Evolutionary conservation across 2,797 vertebrate species (phyloP), one percentile per base, ranked within the genome.

Genomic region (Xiphorhynchus erythropygius): DNA sequence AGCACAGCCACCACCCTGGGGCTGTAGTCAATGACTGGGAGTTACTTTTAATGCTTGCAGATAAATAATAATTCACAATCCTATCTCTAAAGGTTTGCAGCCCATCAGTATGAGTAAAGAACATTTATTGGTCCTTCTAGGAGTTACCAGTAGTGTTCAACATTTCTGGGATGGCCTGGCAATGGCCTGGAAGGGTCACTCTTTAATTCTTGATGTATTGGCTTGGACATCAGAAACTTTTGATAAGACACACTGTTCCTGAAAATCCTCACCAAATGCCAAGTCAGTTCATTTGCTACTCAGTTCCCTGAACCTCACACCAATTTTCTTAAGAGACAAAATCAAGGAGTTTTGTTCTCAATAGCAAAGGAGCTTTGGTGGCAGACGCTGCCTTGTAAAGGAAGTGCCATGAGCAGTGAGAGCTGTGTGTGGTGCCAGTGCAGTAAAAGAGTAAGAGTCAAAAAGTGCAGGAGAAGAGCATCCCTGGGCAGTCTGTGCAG

Each of bases 321-420:
- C 52, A n/a, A 47, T 74, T 81, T 90, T 71, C 67, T 84, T 22
- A 18, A 59, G 78, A 75, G 41, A 75, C 16, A 74, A 84, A 78
- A 55, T 33, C 19, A 33, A 30, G 24, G 22, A 10, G 5, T 75
- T 84, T 55, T 33, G 71, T 30, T 78, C 28, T 13, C 0, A 0
- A 22, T 15, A 67, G 32, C 13, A 75, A 65, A 79, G 30, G 41
- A 71, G 25, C 7, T 63, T 10, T 80, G 13, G 25, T 47, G 46
- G 27, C 19, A 19, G 10, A 75, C 35, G 32, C n/a, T 55, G 39
- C 28, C 16, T 10, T 22, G 17, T 37, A 68, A 74, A 47, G 39
- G 42, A 90, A 68, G 19, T 5, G 1, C 25, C 50, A 17, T 15
- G 24, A 88, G 18, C n/a, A 46, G 4, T 9, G 60, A 76, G 28